A percentile compares a stretch with the other conserved stretches of the same genome.
phyloP scores from a whole-genome alignment of 2,888 invertebrate genomes.

The Escarpia spicata region DNA sequence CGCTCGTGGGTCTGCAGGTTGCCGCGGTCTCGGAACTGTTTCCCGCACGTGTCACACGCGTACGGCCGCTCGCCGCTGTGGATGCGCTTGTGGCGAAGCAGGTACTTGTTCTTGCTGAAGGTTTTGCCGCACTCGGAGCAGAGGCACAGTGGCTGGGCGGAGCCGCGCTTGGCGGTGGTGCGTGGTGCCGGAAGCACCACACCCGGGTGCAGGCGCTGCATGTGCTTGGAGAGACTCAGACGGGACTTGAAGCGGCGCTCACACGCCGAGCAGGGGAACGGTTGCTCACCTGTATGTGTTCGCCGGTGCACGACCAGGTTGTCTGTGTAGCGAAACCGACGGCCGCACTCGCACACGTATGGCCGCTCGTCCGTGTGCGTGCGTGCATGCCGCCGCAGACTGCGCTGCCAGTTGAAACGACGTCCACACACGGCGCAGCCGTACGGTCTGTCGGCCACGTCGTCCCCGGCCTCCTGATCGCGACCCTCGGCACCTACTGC shows the following conservation, averaged over 20 bases:
- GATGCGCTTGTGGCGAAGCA: neutral
- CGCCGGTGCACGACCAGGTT: conserved; percentile 26
- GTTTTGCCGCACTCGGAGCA: neutral
- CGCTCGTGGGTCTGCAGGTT: conserved; percentile 9
- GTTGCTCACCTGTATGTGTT: conserved; percentile 36
- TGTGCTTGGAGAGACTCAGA: conserved; percentile 36
- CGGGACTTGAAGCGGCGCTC: conserved; percentile 36
- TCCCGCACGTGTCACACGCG: neutral
- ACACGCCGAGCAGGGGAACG: conserved; percentile 35
- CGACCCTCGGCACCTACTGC: neutral
- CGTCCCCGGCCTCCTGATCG: neutral
- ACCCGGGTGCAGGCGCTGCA: conserved; percentile 26
- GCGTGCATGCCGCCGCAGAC: conserved; percentile 37
- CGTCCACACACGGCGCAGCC: conserved; percentile 36
- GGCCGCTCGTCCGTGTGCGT: conserved; percentile 40
- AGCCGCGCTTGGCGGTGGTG: neutral
- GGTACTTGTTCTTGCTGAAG: conserved; percentile 1
- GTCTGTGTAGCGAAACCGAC: conserved; percentile 34
- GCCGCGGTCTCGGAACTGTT: neutral
- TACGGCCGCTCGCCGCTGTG: neutral
- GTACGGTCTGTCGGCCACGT: conserved; percentile 40
- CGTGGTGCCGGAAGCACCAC: neutral
- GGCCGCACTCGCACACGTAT: conserved; percentile 39
- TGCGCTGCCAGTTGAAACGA: conserved; percentile 38
- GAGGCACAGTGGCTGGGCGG: neutral